Evolutionary conservation across 2,797 vertebrate genomes (phyloP), one percentile per base, ranked within the genome.

Genomic region (Aselliscus stoliczkanus): DNA sequence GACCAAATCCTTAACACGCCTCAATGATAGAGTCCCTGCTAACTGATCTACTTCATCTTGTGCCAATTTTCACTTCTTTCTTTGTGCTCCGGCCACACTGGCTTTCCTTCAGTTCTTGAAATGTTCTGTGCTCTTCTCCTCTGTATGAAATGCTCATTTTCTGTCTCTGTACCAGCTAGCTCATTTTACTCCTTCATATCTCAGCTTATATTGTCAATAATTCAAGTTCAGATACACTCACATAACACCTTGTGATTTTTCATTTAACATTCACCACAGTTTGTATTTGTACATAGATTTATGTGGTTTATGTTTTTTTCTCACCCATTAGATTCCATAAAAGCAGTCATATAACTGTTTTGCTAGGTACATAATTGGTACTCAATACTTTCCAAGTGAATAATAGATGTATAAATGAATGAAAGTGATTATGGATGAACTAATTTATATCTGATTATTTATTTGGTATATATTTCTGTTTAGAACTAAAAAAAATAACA

Each of bases 381-480:
- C 10, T 29, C 56, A 88, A 1, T 72, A 44, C 88, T 85, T 84
- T 92, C 34, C 31, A 90, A 82, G 21, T 21, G 1, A 94, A 80
- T 92, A 89, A 76, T 62, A 81, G 60, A 76, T 65, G 90, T 54
- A 75, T 58, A 72, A 89, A 54, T 84, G 54, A 81, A 31, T 73
- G 23, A 37, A 90, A 44, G 14, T 72, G 47, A 89, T 65, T 76
- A 25, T 67, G 13, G 31, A 79, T 93, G 88, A 62, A 3, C 27
- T 67, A 73, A 79, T 44, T 92, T 96, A 18, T 67, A 12, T 56
- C 5, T 93, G 52, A 82, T 84, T 56, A 62, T 93, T 87, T 81
- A 34, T 76, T 91, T 96, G 31, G 21, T 92, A 64, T 92, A 64
- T 62, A 54, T 80, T 94, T 29, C 73, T 64, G 6, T 81, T 95